These are phyloP conservation scores for Cherax destructor DNA, from an alignment of 1,140 invertebrate genomes.

Conservation along the genomic window DNA sequence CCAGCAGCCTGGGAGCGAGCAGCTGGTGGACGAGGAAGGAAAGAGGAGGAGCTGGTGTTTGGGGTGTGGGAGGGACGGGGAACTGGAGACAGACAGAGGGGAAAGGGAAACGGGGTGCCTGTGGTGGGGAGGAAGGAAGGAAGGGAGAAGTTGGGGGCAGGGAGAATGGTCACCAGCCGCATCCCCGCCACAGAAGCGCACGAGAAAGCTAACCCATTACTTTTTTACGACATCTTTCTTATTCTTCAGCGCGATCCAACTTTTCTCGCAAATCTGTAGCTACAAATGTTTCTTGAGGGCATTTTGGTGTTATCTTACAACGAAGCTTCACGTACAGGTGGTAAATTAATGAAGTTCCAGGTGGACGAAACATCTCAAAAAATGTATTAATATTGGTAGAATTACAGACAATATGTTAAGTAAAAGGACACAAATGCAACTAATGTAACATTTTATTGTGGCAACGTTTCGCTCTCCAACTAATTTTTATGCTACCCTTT, in stretches of 20 bases:
- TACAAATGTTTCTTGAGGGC: background rate
- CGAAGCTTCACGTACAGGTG: too few relatives aligned
- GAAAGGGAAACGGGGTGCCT: background rate
- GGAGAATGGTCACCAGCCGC: background rate
- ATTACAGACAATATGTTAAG: too few relatives aligned
- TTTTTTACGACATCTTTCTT: background rate
- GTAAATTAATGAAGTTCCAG: too few relatives aligned
- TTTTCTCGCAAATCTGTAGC: background rate
- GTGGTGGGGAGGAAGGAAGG: background rate
- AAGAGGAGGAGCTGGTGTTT: background rate
- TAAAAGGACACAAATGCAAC: too few relatives aligned
- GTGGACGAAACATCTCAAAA: too few relatives aligned
- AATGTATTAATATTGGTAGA: too few relatives aligned
- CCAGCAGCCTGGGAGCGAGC: conserved; percentile 14
- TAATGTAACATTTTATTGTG: too few relatives aligned
- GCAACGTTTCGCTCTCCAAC: too few relatives aligned
- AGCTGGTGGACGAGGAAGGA: background rate
- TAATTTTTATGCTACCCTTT: too few relatives aligned
- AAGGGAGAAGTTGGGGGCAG: background rate
- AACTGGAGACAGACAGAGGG: too few relatives aligned
- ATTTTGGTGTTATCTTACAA: background rate
- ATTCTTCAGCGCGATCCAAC: background rate
- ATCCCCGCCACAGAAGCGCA: background rate
- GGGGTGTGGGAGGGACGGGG: background rate
- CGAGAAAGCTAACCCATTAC: background rate